These are phyloP conservation scores for Ophion costatus DNA, from an alignment of 2,888 invertebrate species.

Conservation along the genomic window DNA sequence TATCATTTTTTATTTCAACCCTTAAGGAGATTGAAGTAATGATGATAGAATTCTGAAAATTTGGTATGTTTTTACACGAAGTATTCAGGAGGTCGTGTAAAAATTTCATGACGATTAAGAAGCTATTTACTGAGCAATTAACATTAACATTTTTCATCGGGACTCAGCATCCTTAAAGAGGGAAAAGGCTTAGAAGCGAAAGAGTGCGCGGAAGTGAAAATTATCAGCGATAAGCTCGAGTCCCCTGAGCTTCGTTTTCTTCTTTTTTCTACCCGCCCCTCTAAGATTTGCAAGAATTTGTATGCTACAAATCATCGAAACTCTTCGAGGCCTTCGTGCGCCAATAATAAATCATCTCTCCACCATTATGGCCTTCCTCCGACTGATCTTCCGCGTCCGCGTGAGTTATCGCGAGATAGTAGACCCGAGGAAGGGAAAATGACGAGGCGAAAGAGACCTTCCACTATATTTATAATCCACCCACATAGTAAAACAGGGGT, in stretches of 20 bases:
- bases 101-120: too few species aligned
- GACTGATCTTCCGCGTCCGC: constrained; percentile 26
- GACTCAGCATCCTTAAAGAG: too few species aligned
- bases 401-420: constrained; percentile 10
- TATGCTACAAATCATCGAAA: constrained; percentile 52
- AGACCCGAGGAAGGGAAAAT: constrained; percentile 11
- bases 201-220: neutral
- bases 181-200: neutral
- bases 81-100: too few species aligned
- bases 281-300: constrained; percentile 76
- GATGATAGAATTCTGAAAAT: too few species aligned
- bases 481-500: neutral
- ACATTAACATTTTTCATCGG: too few species aligned
- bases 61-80: too few species aligned
- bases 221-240: neutral
- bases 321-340: constrained; percentile 60
- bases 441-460: neutral
- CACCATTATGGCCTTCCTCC: constrained; percentile 1
- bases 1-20: too few species aligned
- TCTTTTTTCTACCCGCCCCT: constrained; percentile 62
- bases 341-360: constrained; percentile 76
- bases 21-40: too few species aligned
- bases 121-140: too few species aligned
- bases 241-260: neutral
- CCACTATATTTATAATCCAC: constrained; percentile 35